Conservation (phyloP, 2,113 vertebrate species). For the Pampusana beccarii region DNA sequence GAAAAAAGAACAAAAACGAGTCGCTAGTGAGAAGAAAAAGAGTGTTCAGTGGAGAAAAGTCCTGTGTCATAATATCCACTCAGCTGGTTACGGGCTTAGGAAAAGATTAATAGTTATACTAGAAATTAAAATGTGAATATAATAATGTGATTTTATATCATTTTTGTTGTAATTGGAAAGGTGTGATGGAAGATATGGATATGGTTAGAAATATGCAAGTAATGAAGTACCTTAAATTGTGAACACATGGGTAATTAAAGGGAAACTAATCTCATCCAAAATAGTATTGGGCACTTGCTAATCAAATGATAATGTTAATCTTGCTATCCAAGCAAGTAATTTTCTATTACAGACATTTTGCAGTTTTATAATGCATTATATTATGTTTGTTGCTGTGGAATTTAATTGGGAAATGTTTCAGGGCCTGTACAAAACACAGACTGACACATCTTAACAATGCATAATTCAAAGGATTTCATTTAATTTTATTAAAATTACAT, state of each 20-base stretch:
- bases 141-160: constrained; percentile 42
- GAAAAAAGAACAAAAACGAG: not conserved
- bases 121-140: constrained; percentile 52
- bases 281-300: constrained; percentile 31
- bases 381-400: not conserved
- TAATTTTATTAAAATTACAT: not conserved
- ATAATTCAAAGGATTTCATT: constrained; percentile 24
- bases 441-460: not conserved
- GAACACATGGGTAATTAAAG: constrained; percentile 55
- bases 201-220: constrained; percentile 9
- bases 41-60: not conserved
- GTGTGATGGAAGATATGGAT: constrained; percentile 44
- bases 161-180: constrained; percentile 55
- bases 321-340: constrained; percentile 4
- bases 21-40: not conserved
- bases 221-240: constrained; percentile 48
- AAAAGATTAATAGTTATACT: constrained; percentile 44
- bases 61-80: not conserved
- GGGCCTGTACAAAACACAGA: not conserved
- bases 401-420: constrained; percentile 8
- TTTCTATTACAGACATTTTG: constrained; percentile 2
- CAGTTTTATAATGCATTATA: not conserved
- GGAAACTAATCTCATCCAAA: constrained; percentile 30
- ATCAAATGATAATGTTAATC: constrained; percentile 33
- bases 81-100: not conserved